A percentile compares a stretch with the other conserved stretches of the same genome.
These are phyloP conservation scores for Tetranychus cinnabarinus DNA, from an alignment of 1,140 invertebrate species.

Conservation along the genomic window DNA sequence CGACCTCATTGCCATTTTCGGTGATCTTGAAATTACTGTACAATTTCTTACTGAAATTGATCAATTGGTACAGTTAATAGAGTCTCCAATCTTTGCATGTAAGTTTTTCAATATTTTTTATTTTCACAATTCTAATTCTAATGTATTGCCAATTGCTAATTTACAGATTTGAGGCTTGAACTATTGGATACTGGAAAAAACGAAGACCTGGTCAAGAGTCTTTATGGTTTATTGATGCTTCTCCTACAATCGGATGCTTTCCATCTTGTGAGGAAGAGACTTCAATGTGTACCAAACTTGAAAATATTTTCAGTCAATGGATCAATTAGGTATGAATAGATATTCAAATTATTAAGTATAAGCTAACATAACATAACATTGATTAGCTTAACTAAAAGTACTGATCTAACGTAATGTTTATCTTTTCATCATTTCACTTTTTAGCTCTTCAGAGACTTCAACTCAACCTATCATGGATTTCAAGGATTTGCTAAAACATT, in stretches of 20 bases:
- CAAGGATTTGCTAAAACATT: constrained; percentile 33
- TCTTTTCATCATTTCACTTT: not conserved
- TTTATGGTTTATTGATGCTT: constrained; percentile 91
- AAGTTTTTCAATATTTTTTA: constrained; percentile 25
- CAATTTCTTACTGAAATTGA: constrained; percentile 90
- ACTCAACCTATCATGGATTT: constrained; percentile 29
- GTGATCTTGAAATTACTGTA: constrained; percentile 80
- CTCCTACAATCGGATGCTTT: constrained; percentile 93
- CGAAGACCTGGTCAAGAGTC: constrained; percentile 52
- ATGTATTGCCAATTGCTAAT: not conserved
- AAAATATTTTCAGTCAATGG: constrained; percentile 16
- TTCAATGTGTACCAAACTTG: constrained; percentile 59
- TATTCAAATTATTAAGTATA: no score
- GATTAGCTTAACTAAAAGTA: not conserved
- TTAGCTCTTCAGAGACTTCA: not conserved
- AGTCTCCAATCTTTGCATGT: constrained; percentile 98
- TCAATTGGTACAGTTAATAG: constrained; percentile 85
- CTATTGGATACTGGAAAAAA: constrained; percentile 52
- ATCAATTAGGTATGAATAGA: not conserved
- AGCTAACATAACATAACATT: no score
- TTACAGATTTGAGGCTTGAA: constrained; percentile 65
- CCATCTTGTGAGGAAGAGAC: constrained; percentile 51
- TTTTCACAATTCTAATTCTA: constrained; percentile 15
- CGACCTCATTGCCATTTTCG: constrained; percentile 65
- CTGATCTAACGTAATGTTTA: not conserved